These are phyloP conservation scores for Naja naja DNA, from an alignment of 2,113 vertebrate genomes.

Conservation along the genomic window DNA sequence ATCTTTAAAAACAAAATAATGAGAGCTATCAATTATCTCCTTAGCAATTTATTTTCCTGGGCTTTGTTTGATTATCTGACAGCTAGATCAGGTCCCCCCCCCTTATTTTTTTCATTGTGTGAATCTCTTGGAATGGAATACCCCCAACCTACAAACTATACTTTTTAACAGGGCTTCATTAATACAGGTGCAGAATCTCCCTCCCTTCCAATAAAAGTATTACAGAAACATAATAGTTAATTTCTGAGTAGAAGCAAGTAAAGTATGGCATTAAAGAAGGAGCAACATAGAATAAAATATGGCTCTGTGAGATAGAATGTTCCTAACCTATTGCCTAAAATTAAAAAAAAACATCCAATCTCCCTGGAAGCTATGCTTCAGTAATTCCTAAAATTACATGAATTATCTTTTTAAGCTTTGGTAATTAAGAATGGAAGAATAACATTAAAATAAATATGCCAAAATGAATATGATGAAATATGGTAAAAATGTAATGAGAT, in stretches of 20 bases:
- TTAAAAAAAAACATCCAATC: background rate
- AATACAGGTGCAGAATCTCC: background rate
- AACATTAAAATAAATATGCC: background rate
- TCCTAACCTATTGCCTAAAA: background rate
- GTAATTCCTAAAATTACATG: background rate
- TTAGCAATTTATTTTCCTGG: background rate
- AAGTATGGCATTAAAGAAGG: background rate
- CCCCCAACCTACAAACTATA: rapidly evolving
- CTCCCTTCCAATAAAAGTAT: background rate
- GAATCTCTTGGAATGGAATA: background rate
- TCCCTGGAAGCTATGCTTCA: background rate
- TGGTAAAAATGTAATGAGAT: background rate
- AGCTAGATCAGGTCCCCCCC: background rate
- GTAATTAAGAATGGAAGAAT: background rate
- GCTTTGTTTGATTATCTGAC: background rate
- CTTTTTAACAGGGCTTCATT: background rate
- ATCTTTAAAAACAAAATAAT: background rate
- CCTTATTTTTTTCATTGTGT: background rate
- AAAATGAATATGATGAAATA: background rate
- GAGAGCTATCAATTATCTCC: background rate
- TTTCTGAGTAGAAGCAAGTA: background rate
- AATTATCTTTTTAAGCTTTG: background rate
- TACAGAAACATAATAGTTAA: background rate
- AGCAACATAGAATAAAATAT: background rate
- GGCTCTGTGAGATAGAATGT: background rate